Evolutionary conservation across 2,888 invertebrate species (phyloP), one percentile per base, ranked within the genome.

Genomic region (Kryphioiulus occultus): DNA sequence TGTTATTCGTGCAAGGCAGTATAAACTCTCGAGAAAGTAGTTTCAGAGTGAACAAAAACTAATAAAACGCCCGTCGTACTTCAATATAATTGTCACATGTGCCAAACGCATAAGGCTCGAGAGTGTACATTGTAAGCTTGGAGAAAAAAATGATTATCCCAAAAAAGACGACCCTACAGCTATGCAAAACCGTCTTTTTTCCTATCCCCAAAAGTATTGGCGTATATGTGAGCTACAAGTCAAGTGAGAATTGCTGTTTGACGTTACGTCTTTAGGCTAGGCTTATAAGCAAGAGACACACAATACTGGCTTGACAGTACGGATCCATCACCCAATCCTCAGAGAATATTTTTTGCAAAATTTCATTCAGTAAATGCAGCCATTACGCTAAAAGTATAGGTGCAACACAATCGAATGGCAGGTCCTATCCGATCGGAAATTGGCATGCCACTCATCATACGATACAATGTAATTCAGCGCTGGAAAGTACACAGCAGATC

Each of bases 241-340:
- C 68, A 68, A 68, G 68, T 68, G 68, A 68, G 68, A 68, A 68
- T 68, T 68, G 68, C 68, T 68, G 68, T 26, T 26, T 68, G 68
- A 26, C 68, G 68, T 68, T 68, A 26, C 68, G n/a, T 26, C 26
- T 68, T 68, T 26, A 26, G 68, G 26, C 68, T 9, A 68, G 68
- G 68, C 68, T 68, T 68, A 68, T n/a, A 59, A 59, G 59, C 22
- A 7, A 5, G 59, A 59, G 59, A 68, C 68, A 26, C 12, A 68
- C 68, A 68, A 68, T 68, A 26, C 68, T 22, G 68, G 12, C 10
- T 68, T 68, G 68, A 68, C 68, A 68, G 68, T 68, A 68, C 68
- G 68, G 68, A 68, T 68, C 68, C 68, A 68, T 68, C 68, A 68
- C 68, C 68, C 68, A 68, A 68, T 68, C 68, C 68, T 68, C 68